Percentiles rank a stretch among this genome's conserved stretches.
Evolutionary conservation across 2,113 vertebrate species (phyloP).

Genomic region (Corydoras maculifer): DNA sequence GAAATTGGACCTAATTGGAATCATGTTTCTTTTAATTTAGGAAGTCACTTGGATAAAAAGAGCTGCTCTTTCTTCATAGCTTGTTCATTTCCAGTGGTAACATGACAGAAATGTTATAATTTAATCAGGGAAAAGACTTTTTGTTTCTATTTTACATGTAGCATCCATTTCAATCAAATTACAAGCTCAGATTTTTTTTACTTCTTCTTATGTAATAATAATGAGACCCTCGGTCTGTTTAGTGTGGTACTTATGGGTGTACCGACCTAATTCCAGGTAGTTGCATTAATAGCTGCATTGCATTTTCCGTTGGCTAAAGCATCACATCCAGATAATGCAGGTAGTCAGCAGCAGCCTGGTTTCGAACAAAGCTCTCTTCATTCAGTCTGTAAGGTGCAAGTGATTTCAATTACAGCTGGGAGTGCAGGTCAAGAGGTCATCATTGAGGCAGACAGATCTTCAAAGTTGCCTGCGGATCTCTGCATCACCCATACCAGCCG

Average conservation of each 20-base stretch:
- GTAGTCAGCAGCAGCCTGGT: slow-evolving; percentile 7
- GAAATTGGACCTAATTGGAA: slow-evolving; percentile 61
- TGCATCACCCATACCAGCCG: slow-evolving; percentile 1
- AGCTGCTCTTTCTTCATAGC: slow-evolving; percentile 46
- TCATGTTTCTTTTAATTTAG: slow-evolving; percentile 69
- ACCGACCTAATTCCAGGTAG: neutral
- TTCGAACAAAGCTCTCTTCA: slow-evolving; percentile 59
- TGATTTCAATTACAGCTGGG: slow-evolving; percentile 66
- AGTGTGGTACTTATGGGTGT: too few relatives aligned
- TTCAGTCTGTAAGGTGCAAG: slow-evolving; percentile 56
- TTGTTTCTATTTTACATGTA: too few relatives aligned
- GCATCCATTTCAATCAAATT: too few relatives aligned
- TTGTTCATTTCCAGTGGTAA: slow-evolving; percentile 48
- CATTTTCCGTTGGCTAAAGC: neutral
- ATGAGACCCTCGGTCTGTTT: too few relatives aligned
- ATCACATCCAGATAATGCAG: slow-evolving; percentile 22
- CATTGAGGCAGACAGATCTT: slow-evolving; percentile 53
- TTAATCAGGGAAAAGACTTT: too few relatives aligned
- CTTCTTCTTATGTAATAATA: too few relatives aligned
- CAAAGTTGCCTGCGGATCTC: slow-evolving; percentile 22
- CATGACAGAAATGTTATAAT: slow-evolving; percentile 22
- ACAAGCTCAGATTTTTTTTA: too few relatives aligned
- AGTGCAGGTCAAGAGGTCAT: slow-evolving; percentile 60
- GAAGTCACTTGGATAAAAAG: slow-evolving; percentile 45
- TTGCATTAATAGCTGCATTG: neutral